phyloP scores from a whole-genome alignment of 2,797 vertebrate species.

The Sternarchorhynchus goeldii region DNA sequence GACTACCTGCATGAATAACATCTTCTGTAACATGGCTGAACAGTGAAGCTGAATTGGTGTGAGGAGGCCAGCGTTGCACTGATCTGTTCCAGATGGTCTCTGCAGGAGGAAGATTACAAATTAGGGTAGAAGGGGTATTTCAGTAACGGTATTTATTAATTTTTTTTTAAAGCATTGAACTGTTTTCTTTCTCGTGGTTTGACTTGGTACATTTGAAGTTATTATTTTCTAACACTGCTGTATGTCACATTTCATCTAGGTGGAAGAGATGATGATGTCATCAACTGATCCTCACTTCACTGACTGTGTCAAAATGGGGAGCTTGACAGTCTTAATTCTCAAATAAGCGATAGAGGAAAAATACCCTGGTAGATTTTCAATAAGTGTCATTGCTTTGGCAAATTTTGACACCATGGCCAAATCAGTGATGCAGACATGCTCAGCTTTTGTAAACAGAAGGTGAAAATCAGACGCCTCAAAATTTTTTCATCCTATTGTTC shows the following conservation, averaged over 20 bases:
- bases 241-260: not conserved
- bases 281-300: not conserved
- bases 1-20: slow-evolving; percentile 34
- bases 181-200: too few species aligned
- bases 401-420: not conserved
- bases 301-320: not conserved
- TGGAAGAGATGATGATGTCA: not conserved
- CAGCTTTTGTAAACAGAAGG: not conserved
- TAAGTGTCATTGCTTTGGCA: not conserved
- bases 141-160: not conserved
- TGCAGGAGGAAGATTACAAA: not conserved
- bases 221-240: not conserved
- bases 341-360: not conserved
- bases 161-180: not conserved
- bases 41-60: not conserved
- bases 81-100: not conserved
- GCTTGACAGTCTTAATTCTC: not conserved
- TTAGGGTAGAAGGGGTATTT: not conserved
- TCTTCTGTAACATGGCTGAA: slow-evolving; percentile 33
- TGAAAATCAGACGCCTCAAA: too few species aligned
- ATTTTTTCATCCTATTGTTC: not conserved
- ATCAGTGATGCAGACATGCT: not conserved
- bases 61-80: slow-evolving; percentile 26
- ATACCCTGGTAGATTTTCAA: too few species aligned
- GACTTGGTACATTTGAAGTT: too few species aligned